Evolutionary conservation across 2,888 invertebrate genomes (phyloP), one percentile per base, ranked within the genome.

Genomic region (Phorcus lineatus): DNA sequence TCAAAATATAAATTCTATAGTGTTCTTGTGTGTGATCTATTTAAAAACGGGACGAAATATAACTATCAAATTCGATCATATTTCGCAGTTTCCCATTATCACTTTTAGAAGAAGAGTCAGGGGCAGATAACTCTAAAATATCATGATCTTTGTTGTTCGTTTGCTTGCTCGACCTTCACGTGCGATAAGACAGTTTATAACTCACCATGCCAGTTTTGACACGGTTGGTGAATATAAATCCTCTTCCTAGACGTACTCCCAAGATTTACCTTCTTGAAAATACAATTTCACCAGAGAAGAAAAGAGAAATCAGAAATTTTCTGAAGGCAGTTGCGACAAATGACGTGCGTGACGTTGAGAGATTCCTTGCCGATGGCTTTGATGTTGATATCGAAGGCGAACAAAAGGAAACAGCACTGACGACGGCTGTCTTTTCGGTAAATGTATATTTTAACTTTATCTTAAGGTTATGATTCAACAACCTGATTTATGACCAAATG

Each of bases 71-170:
- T 11, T 47, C 11, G 47, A 47, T 47, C 47, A 47, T 47, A 47
- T 47, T 47, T 13, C 47, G 47, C 47, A 47, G 47, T 62, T 24
- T 28, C 4, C 1, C 9, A 11, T 16, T 24, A 28, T 24, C 28
- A 4, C 28, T 62, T 62, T 62, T 17, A 24, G 62, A 16, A 62
- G 24, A 62, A 62, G 24, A 62, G 28, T n/a, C 70, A 70, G 40
- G 70, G 40, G 70, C 70, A 36, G 36, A 40, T 70, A 28, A 70
- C 70, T 70, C 70, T n/a, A 70, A 70, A n/a, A 19, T 31, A 19
- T 70, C 4, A 28, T n/a, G 70, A 70, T 28, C 47, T 47, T 47
- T 47, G 47, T 47, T 47, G 47, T 47, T 47, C 47, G 47, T 47
- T 47, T 47, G 47, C 47, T 47, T 47, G 47, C 47, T 47, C 47